Evolutionary conservation across 1,140 invertebrate species (phyloP), one percentile per base, ranked within the genome.

Genomic region (Protaetia brevitarsis): DNA sequence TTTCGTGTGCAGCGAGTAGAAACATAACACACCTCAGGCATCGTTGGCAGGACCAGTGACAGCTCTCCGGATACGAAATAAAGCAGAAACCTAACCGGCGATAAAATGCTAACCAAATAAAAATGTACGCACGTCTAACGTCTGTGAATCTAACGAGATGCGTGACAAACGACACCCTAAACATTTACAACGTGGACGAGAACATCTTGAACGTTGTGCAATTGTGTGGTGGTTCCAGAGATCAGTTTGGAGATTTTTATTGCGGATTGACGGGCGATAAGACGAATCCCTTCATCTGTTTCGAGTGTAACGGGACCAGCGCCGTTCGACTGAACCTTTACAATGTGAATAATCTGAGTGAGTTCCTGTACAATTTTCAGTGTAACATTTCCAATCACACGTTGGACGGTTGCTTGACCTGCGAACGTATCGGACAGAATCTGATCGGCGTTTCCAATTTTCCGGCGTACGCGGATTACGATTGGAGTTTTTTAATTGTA

Each of bases 401-500:
- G 27, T 10, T 23, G 41, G 57, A 59, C 29, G 26, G 57, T 28
- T 59, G 57, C 57, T 23, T 28, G 26, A 59, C 57, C 26, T 59
- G 57, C 41, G 41, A 51, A 51, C 41, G 41, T 51, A 23, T 51
- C 21, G 41, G 16, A 23, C 41, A 51, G 41, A 51, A 51, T 7
- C 26, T 51, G 26, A 51, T 51, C 41, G 41, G 41, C 19, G 41
- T 51, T 23, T 19, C 41, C 41, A 19, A 51, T 21, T 23, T 19
- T 23, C 19, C 41, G 13, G 5, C 26, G 60, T 62, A 36, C 60
- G 19, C 29, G 19, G 31, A 79, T 45, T 88, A 87, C 74, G 88
- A 92, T 71, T 93, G 89, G 90, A 87, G 85, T 73, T 92, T 90
- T 73, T 78, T 92, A 11, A 88, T 91, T 77, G 87, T 90, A 23